Conservation (phyloP, 2,888 invertebrate species). For the Eucera pruinosa region DNA sequence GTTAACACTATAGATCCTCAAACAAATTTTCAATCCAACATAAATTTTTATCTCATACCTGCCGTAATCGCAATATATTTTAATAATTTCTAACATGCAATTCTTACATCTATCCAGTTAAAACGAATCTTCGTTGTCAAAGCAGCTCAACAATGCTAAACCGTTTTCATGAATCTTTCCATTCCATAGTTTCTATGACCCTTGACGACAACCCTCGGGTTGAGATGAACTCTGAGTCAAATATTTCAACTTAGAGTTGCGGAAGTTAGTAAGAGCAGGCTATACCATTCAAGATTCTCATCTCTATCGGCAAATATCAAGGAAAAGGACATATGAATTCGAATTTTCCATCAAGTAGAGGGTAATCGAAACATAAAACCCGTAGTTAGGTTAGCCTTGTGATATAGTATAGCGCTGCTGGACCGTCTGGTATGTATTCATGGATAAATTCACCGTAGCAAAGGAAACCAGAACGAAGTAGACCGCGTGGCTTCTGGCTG, state of each 20-base stretch:
- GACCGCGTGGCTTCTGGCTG: slow-evolving; percentile 71
- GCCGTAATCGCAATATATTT: too few species aligned
- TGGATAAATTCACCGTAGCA: slow-evolving; percentile 38
- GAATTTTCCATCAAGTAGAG: slow-evolving; percentile 15
- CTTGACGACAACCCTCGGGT: not conserved
- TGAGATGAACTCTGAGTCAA: not conserved
- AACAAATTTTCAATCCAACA: too few species aligned
- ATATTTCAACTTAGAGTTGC: not conserved
- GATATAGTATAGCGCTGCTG: slow-evolving; percentile 5
- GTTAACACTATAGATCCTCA: too few species aligned
- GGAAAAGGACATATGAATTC: slow-evolving; percentile 8
- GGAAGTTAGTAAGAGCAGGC: not conserved
- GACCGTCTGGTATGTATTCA: slow-evolving; percentile 23
- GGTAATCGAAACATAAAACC: not conserved
- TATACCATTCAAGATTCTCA: slow-evolving; percentile 2
- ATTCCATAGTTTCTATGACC: not conserved
- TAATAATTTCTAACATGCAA: too few species aligned
- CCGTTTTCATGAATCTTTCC: not conserved
- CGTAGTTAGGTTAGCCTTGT: slow-evolving; percentile 29
- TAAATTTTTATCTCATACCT: too few species aligned
- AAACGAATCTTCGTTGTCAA: not conserved
- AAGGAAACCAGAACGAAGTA: slow-evolving; percentile 54
- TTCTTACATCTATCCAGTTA: not conserved
- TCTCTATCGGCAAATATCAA: too few species aligned
- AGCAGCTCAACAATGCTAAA: not conserved